Evolutionary conservation across 2,888 invertebrate genomes (phyloP), one percentile per base, ranked within the genome.

Genomic region (Cartodere bifasciata): DNA sequence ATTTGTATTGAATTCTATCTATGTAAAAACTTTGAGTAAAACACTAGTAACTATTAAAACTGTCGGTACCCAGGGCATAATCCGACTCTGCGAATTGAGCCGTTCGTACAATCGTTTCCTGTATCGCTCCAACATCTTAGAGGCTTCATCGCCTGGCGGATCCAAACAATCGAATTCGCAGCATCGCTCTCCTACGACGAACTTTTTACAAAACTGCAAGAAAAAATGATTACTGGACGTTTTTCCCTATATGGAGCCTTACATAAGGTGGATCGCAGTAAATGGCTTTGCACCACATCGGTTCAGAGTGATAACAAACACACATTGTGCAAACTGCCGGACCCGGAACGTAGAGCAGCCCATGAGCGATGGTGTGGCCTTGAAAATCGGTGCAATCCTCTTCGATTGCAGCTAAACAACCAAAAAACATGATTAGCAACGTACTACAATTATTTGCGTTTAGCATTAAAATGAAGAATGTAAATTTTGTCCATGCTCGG

Each of bases 141-240:
- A 50, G 4, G 56, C 54, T 34, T 74, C 72, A 46, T 77, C 72
- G 1, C 76, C 77, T 0, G 76, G 76, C 0, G 76, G 75, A 59
- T 87, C 85, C 45, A 86, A 65, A 58, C 90, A 91, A 53, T 80
- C 78, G 60, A 88, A 90, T 54, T 88, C 83, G 56, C 90, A 90
- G 63, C 90, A 91, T 36, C 81, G 68, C 53, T 78, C 78, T 29
- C 85, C 85, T 29, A 83, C 80, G 29, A 82, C 72, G 60, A 84
- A 86, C 52, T 78, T 79, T 57, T 80, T 79, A 66, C 86, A 87
- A 64, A 78, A 83, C 86, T 86, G 68, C 36, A 50, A 46, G 24
- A 26, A 13, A 10, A 9, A 27, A 11, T 9, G n/a, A 20, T 20
- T 20, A 7, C 7, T 20, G 6, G 20, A 20, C 20, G 20, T 17